Evolutionary conservation across 2,888 invertebrate genomes (phyloP).

Genomic region (Ernsta delagoae): DNA sequence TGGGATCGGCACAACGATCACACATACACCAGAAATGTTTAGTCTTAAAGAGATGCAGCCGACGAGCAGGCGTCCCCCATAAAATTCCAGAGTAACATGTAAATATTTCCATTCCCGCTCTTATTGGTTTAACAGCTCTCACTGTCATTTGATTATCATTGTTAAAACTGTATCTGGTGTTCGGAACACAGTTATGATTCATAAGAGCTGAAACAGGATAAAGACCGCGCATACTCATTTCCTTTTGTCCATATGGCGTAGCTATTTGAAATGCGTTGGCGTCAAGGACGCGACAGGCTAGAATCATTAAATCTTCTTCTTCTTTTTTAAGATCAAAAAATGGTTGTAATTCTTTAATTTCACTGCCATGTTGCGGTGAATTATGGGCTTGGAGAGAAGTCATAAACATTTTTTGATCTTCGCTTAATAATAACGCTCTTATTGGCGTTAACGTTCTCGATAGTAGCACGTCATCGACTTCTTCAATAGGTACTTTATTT

Average conservation of each 20-base stretch:
- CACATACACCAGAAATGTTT: slow-evolving; percentile 89
- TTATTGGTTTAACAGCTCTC: slow-evolving; percentile 85
- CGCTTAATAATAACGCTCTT: slow-evolving; percentile 67
- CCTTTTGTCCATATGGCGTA: slow-evolving; percentile 70
- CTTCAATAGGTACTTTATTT: slow-evolving; percentile 75
- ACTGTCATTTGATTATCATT: slow-evolving; percentile 84
- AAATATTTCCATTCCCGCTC: slow-evolving; percentile 86
- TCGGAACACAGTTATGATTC: slow-evolving; percentile 89
- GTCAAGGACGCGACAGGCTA: slow-evolving; percentile 86
- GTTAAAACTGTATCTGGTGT: slow-evolving; percentile 87
- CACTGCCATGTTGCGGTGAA: slow-evolving; percentile 82
- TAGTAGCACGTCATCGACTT: slow-evolving; percentile 64
- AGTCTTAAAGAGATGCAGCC: slow-evolving; percentile 85
- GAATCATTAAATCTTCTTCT: slow-evolving; percentile 85
- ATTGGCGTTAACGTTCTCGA: slow-evolving; percentile 71
- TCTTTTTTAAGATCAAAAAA: slow-evolving; percentile 77
- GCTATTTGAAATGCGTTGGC: slow-evolving; percentile 89
- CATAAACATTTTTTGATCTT: slow-evolving; percentile 81
- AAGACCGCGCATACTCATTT: slow-evolving; percentile 85
- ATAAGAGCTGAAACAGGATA: slow-evolving; percentile 88
- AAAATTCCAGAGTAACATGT: slow-evolving; percentile 87
- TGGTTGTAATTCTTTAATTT: slow-evolving; percentile 83
- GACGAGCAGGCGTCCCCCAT: slow-evolving; percentile 88
- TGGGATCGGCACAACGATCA: slow-evolving; percentile 87
- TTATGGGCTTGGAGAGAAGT: slow-evolving; percentile 79